phyloP scores from a whole-genome alignment of 2,888 invertebrate genomes.

The Junonia oenone region DNA sequence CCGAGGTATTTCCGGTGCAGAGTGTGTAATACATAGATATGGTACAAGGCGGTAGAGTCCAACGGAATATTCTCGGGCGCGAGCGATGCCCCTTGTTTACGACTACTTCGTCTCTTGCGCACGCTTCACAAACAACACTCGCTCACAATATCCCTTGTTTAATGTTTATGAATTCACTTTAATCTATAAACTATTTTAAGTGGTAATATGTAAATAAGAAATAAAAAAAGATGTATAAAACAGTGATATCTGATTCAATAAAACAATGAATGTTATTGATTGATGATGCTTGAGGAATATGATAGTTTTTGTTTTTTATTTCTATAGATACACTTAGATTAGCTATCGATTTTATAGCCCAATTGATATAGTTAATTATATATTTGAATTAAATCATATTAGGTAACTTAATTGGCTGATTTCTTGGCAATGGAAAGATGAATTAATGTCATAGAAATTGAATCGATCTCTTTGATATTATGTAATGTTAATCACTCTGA shows the following conservation, averaged over 20 bases:
- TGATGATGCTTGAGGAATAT: no score
- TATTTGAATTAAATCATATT: neutral
- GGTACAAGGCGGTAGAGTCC: conserved; percentile 51
- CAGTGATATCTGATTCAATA: no score
- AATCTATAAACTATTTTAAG: no score
- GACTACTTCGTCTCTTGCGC: conserved; percentile 29
- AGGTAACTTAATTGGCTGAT: conserved; percentile 1
- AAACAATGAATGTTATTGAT: no score
- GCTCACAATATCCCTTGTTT: conserved; percentile 8
- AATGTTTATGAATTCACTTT: no score
- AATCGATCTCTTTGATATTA: conserved; percentile 19
- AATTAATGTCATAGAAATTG: conserved; percentile 11
- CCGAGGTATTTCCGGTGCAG: conserved; percentile 56
- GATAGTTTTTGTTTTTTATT: no score
- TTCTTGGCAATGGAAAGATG: conserved; percentile 9
- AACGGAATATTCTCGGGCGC: conserved; percentile 64
- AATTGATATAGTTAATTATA: no score
- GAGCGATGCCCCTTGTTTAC: conserved; percentile 60
- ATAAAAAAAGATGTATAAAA: no score
- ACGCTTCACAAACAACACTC: conserved; percentile 17
- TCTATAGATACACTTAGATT: neutral
- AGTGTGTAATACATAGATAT: conserved; percentile 35
- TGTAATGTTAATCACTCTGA: conserved; percentile 15
- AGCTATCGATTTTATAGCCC: neutral
- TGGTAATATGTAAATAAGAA: no score